Evolutionary conservation across 2,113 vertebrate genomes (phyloP).

Genomic region (Craseonycteris thonglongyai): DNA sequence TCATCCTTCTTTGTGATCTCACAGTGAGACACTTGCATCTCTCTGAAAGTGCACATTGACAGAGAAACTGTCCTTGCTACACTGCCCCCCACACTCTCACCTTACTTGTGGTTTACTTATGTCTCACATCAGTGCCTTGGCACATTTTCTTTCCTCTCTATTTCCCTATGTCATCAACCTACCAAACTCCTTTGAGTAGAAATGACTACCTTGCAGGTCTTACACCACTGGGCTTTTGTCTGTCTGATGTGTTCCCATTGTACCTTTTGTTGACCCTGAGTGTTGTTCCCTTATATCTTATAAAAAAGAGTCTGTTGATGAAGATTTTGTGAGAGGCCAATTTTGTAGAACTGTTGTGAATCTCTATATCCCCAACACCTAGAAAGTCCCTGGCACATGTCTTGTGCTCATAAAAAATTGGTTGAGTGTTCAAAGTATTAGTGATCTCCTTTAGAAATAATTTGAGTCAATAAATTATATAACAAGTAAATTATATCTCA

Average conservation of each 20-base stretch:
- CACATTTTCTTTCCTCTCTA: background rate
- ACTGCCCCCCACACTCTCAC: accelerated
- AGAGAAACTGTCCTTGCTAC: background rate
- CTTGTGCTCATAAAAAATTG: background rate
- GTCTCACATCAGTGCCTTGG: background rate
- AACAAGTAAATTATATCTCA: background rate
- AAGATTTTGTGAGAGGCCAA: background rate
- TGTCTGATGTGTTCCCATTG: background rate
- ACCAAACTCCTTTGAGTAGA: background rate
- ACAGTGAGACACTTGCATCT: background rate
- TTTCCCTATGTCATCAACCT: background rate
- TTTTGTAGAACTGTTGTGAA: background rate
- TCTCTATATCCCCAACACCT: background rate
- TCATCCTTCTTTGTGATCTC: constrained; percentile 38
- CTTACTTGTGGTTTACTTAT: background rate
- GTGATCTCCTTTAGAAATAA: background rate
- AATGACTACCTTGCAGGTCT: background rate
- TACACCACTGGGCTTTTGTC: background rate
- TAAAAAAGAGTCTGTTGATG: background rate
- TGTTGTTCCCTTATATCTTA: background rate
- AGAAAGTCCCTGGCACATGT: background rate
- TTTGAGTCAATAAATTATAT: background rate
- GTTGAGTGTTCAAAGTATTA: background rate
- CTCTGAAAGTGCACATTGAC: background rate
- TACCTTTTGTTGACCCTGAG: background rate